These are phyloP conservation scores for Mugil cephalus DNA, from an alignment of 2,113 vertebrate species.

Conservation along the genomic window DNA sequence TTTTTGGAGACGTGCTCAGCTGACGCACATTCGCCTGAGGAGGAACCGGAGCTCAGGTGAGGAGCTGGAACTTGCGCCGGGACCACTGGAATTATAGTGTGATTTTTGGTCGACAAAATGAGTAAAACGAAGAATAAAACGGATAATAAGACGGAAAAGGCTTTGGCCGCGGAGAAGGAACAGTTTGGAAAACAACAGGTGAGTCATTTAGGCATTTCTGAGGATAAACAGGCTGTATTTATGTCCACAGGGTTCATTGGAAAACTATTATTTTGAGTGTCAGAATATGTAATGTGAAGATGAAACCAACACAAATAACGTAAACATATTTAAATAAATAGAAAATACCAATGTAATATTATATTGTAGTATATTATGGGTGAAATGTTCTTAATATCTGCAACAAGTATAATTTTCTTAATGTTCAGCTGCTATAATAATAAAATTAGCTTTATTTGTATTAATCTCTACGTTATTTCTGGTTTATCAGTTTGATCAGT, in stretches of 20 bases:
- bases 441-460: not conserved
- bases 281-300: too few relatives aligned
- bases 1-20: not conserved
- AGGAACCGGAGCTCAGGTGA: not conserved
- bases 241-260: too few relatives aligned
- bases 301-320: too few relatives aligned
- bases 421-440: too few relatives aligned
- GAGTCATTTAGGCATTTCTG: not conserved
- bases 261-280: too few relatives aligned
- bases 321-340: too few relatives aligned
- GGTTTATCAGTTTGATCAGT: not conserved
- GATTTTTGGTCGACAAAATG: constrained; percentile 60
- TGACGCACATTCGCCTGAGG: not conserved
- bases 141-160: constrained; percentile 84
- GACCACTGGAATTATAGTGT: not conserved
- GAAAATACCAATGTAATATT: too few relatives aligned
- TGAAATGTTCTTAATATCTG: too few relatives aligned
- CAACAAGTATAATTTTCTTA: too few relatives aligned
- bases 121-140: constrained; percentile 80
- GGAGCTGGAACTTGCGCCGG: not conserved
- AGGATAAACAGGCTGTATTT: not conserved
- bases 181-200: constrained; percentile 85
- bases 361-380: too few relatives aligned
- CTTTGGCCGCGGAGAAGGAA: constrained; percentile 82
- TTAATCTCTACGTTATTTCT: not conserved